These are phyloP conservation scores for Acrossocheilus wenchowensis DNA, from an alignment of 2,797 vertebrate species.

Conservation along the genomic window DNA sequence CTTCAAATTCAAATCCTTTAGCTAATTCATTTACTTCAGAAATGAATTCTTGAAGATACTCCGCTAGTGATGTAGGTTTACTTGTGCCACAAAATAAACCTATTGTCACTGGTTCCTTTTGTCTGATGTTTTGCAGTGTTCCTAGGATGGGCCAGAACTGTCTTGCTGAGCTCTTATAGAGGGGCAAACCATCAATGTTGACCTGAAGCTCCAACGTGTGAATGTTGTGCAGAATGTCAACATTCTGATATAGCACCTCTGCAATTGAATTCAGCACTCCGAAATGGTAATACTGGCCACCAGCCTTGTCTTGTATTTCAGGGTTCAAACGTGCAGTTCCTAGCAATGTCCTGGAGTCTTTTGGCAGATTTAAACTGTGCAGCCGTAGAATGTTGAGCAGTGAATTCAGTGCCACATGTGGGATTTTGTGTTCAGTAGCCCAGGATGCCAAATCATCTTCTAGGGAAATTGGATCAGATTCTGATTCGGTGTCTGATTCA, in stretches of 20 bases:
- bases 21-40: background rate
- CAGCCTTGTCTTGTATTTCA: background rate
- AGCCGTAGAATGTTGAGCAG: too few species aligned
- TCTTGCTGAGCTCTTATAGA: constrained; percentile 2
- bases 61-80: background rate
- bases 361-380: too few species aligned
- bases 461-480: too few species aligned
- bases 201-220: background rate
- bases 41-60: constrained; percentile 22
- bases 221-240: background rate
- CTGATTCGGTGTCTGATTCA: too few species aligned
- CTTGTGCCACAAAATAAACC: constrained; percentile 1
- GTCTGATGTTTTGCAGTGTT: background rate
- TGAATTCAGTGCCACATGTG: too few species aligned
- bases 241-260: background rate
- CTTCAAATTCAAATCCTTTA: too few species aligned
- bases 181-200: constrained; percentile 1
- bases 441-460: too few species aligned
- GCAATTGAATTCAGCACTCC: background rate
- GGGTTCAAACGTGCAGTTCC: too few species aligned
- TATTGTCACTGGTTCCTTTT: constrained; percentile 12
- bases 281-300: constrained; percentile 16
- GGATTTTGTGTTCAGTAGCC: too few species aligned
- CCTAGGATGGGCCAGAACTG: background rate
- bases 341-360: too few species aligned